phyloP scores from a whole-genome alignment of 2,888 invertebrate species.

The Unio pictorum region DNA sequence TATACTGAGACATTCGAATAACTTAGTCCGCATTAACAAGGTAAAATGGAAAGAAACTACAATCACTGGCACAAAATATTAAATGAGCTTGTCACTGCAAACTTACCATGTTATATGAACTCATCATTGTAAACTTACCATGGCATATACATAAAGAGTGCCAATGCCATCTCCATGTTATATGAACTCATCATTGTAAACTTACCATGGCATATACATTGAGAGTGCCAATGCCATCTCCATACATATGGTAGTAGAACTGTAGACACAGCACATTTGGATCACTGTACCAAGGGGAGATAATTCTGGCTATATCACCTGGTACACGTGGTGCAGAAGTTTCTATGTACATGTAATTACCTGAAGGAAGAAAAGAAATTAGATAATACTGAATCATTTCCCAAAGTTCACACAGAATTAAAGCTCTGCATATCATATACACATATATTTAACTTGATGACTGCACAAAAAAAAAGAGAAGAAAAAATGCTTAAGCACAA shows the following conservation, averaged over 20 bases:
- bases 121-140: conserved; percentile 6
- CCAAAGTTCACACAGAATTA: no score
- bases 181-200: background rate
- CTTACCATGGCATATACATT: conserved; percentile 55
- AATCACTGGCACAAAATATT: no score
- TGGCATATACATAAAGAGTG: background rate
- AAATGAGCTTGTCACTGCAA: no score
- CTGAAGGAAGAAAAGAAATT: conserved; percentile 20
- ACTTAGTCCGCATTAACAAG: no score
- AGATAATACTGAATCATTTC: background rate
- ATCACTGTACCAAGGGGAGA: conserved; percentile 42
- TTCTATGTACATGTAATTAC: conserved; percentile 76
- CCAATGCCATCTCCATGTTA: background rate
- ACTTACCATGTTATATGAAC: conserved; percentile 50
- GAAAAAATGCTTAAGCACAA: no score
- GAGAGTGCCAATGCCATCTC: conserved; percentile 49
- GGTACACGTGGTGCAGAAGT: conserved; percentile 75
- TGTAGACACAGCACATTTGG: conserved; percentile 45
- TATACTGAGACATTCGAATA: no score
- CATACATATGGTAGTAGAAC: conserved; percentile 64
- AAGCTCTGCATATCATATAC: no score
- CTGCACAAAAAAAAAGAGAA: no score
- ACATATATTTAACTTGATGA: no score
- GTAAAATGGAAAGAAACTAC: no score
- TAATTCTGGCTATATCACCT: conserved; percentile 65